Percentiles rank a stretch among this genome's conserved stretches.
Conservation (phyloP, 2,888 invertebrate genomes). For the Lycia hirtaria region DNA sequence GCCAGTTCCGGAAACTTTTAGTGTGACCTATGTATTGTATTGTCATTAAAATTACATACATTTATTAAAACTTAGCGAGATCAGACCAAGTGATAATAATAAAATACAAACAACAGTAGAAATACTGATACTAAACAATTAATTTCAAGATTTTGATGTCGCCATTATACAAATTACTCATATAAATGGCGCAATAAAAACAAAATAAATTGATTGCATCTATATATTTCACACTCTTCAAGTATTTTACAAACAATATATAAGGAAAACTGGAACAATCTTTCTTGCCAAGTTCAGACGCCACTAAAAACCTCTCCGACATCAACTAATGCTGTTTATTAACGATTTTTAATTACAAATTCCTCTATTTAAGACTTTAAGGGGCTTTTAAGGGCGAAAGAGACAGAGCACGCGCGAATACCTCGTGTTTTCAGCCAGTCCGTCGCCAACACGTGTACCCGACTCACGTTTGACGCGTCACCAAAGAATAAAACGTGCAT, state of each 20-base stretch:
- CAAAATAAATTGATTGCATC: conserved; percentile 1
- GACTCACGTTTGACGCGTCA: conserved; percentile 40
- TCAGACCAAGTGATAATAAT: too few species aligned
- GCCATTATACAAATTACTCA: too few species aligned
- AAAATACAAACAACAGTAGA: too few species aligned
- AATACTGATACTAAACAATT: too few species aligned
- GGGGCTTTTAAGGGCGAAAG: conserved; percentile 44
- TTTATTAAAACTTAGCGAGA: too few species aligned
- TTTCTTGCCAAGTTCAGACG: conserved; percentile 14
- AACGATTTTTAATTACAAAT: conserved; percentile 64
- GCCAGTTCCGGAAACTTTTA: too few species aligned
- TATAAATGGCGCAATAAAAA: too few species aligned
- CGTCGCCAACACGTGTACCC: conserved; percentile 45
- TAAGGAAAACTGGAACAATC: conserved; percentile 5
- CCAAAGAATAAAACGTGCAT: conserved; percentile 19
- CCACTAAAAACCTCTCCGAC: conserved; percentile 16
- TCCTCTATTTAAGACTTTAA: conserved; percentile 44
- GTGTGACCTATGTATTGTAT: too few species aligned
- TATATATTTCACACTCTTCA: neutral
- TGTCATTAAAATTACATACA: too few species aligned
- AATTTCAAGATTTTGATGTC: too few species aligned
- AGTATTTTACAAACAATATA: neutral
- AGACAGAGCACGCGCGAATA: conserved; percentile 42
- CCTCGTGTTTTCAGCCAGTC: conserved; percentile 52
- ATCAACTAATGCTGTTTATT: conserved; percentile 52